Conservation (phyloP, 2,797 vertebrate genomes). For the Pseudocheirus occidentalis region DNA sequence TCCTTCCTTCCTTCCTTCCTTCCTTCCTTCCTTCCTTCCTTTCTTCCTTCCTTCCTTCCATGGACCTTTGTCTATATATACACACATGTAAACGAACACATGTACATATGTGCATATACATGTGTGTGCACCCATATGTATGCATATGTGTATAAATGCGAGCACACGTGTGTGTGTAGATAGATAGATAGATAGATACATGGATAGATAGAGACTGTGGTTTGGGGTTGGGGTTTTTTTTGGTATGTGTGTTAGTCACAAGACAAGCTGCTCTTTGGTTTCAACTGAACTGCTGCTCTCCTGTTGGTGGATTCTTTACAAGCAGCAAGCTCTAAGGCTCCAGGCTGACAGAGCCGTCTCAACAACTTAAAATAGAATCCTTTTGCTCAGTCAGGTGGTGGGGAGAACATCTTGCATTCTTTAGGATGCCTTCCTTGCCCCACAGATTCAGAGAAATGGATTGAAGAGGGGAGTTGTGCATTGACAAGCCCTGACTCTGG, state of each 20-base stretch:
- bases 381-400: constrained; percentile 10
- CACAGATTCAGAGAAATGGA: not conserved
- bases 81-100: too few relatives aligned
- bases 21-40: too few relatives aligned
- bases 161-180: too few relatives aligned
- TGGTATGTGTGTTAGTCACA: not conserved
- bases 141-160: too few relatives aligned
- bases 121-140: not conserved
- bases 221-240: too few relatives aligned
- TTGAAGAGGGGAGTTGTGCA: not conserved
- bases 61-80: not conserved
- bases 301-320: not conserved
- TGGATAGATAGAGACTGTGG: too few relatives aligned
- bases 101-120: not conserved
- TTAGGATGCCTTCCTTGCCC: not conserved
- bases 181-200: too few relatives aligned
- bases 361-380: not conserved
- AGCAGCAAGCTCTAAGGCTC: not conserved
- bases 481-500: not conserved
- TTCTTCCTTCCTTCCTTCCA: too few relatives aligned
- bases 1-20: too few relatives aligned
- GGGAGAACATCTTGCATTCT: not conserved
- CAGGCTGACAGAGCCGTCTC: not conserved
- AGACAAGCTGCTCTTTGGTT: not conserved
- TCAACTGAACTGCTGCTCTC: not conserved